Evolutionary conservation across 35 echinoderm and acorn worm genomes (phyloP).

Genomic region (Apostichopus parvimensis): DNA sequence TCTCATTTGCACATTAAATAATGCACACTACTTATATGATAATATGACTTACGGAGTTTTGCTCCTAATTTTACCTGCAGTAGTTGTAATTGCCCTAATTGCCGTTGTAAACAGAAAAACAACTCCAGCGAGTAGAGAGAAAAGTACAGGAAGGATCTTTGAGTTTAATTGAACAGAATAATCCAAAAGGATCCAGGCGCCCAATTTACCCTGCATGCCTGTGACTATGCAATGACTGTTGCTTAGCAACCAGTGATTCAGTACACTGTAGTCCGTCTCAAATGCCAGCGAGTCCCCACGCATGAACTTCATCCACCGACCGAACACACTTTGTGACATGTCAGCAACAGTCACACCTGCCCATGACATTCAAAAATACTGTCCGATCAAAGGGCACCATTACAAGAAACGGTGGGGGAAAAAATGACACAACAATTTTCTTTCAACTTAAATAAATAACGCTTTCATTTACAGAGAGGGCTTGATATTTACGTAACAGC

Average conservation of each 20-base stretch:
- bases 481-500: not conserved
- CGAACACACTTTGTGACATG: not conserved
- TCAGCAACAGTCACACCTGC: slow-evolving; percentile 12
- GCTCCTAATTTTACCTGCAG: no score
- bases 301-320: not conserved
- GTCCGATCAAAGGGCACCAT: not conserved
- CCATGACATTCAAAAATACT: not conserved
- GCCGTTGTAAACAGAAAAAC: no score
- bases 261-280: not conserved
- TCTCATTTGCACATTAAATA: no score
- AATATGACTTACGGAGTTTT: no score
- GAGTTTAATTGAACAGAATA: no score
- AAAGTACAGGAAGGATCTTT: no score
- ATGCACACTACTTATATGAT: no score
- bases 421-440: not conserved
- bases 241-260: not conserved
- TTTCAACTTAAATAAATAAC: not conserved
- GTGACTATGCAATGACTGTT: not conserved
- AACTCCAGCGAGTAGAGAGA: no score
- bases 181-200: not conserved
- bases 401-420: not conserved
- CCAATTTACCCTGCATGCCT: not conserved
- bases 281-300: not conserved
- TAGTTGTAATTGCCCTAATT: no score
- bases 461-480: not conserved